A percentile compares a stretch with the other conserved stretches of the same genome.
phyloP scores from a whole-genome alignment of 2,888 invertebrate genomes.

The Drosophila rubida region DNA sequence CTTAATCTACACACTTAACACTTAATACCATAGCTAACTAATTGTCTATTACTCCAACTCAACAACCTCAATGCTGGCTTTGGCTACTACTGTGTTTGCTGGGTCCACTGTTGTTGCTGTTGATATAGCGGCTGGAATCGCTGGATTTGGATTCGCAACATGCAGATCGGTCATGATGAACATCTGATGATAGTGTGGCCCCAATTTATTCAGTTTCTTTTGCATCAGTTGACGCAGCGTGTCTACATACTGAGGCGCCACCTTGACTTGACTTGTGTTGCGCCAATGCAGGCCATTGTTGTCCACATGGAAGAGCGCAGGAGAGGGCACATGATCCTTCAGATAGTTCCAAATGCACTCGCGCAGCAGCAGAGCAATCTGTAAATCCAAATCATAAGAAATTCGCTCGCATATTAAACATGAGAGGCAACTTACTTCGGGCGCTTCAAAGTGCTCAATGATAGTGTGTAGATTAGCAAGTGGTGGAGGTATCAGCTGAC shows the following conservation, averaged over 20 bases:
- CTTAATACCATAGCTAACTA: conserved; percentile 10
- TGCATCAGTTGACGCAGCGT: conserved; percentile 92
- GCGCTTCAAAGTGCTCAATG: conserved; percentile 90
- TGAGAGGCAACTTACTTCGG: conserved; percentile 85
- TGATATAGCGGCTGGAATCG: not conserved
- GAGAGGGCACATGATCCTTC: conserved; percentile 94
- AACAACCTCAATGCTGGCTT: conserved; percentile 55
- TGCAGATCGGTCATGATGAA: conserved; percentile 85
- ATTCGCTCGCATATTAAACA: not conserved
- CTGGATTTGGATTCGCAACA: conserved; percentile 1
- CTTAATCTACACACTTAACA: conserved; percentile 1
- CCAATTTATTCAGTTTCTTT: conserved; percentile 91
- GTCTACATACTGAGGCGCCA: conserved; percentile 91
- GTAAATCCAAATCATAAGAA: conserved; percentile 72
- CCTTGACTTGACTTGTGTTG: conserved; percentile 89
- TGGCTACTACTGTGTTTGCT: conserved; percentile 11
- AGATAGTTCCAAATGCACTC: conserved; percentile 96
- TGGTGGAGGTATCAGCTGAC: conserved; percentile 94
- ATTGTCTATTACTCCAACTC: conserved; percentile 60
- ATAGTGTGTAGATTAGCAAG: conserved; percentile 91
- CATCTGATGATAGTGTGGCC: conserved; percentile 91
- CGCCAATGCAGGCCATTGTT: conserved; percentile 91
- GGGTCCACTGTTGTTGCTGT: conserved; percentile 21
- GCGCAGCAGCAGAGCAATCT: conserved; percentile 91
- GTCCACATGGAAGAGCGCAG: conserved; percentile 91